These are phyloP conservation scores for Tricholauxania praeusta DNA, from an alignment of 2,888 invertebrate genomes.

Conservation along the genomic window DNA sequence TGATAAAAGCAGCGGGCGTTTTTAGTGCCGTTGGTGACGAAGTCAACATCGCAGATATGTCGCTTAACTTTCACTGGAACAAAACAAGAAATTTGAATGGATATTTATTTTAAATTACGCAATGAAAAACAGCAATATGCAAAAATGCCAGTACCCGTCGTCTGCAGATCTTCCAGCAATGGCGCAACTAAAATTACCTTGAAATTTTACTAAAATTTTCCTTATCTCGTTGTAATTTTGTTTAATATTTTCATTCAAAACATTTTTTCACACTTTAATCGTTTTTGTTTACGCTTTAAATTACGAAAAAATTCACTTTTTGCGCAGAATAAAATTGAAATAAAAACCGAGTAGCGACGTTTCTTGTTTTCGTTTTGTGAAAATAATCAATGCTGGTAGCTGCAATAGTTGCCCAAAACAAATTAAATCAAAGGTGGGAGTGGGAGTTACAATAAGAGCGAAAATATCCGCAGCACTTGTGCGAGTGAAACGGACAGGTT, in stretches of 20 bases:
- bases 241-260: neutral
- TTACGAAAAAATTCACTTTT: neutral
- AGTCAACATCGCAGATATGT: neutral
- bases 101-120: slow-evolving; percentile 22
- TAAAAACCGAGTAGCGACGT: neutral
- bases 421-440: neutral
- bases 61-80: slow-evolving; percentile 22
- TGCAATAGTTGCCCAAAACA: slow-evolving; percentile 8
- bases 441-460: neutral
- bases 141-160: neutral
- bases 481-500: neutral
- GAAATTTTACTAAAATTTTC: neutral
- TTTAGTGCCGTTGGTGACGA: neutral
- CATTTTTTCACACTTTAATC: neutral
- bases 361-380: neutral
- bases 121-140: slow-evolving; percentile 14
- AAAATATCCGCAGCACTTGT: neutral
- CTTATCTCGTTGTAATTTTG: neutral
- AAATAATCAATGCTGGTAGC: slow-evolving; percentile 29
- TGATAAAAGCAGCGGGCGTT: slow-evolving; percentile 49
- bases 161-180: neutral
- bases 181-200: too few species aligned
- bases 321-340: neutral
- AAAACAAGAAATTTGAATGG: neutral
- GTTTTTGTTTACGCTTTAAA: neutral